A percentile compares a stretch with the other conserved stretches of the same genome.
phyloP scores from a whole-genome alignment of 2,888 invertebrate species.

The Eupsilia transversa region DNA sequence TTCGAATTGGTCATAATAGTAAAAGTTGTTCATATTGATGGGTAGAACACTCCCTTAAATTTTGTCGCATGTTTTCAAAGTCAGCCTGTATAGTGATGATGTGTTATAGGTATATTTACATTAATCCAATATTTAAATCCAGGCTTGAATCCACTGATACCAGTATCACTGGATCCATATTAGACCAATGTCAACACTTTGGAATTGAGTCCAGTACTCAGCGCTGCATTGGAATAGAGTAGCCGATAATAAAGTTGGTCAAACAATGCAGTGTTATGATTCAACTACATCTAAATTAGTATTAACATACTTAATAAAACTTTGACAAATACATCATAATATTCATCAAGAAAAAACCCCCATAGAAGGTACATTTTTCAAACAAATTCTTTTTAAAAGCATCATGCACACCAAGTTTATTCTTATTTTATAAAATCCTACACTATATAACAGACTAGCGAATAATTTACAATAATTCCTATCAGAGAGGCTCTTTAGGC shows the following conservation, averaged over 20 bases:
- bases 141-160: not conserved
- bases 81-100: too few relatives aligned
- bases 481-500: not conserved
- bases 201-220: not conserved
- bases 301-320: not conserved
- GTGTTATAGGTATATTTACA: not conserved
- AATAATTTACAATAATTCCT: conserved; percentile 47
- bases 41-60: too few relatives aligned
- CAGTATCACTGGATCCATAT: too few relatives aligned
- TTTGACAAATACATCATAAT: not conserved
- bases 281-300: not conserved
- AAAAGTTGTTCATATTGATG: too few relatives aligned
- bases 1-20: too few relatives aligned
- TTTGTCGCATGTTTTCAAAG: too few relatives aligned
- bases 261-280: not conserved
- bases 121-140: not conserved
- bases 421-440: conserved; percentile 45
- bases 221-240: not conserved
- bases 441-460: conserved; percentile 51
- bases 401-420: conserved; percentile 26
- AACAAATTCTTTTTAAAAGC: conserved; percentile 32
- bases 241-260: not conserved
- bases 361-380: not conserved
- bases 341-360: not conserved
- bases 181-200: not conserved